A percentile compares a stretch with the other conserved stretches of the same genome.
phyloP scores from a whole-genome alignment of 2,797 vertebrate genomes.

The Dendrocincla tyrannina region DNA sequence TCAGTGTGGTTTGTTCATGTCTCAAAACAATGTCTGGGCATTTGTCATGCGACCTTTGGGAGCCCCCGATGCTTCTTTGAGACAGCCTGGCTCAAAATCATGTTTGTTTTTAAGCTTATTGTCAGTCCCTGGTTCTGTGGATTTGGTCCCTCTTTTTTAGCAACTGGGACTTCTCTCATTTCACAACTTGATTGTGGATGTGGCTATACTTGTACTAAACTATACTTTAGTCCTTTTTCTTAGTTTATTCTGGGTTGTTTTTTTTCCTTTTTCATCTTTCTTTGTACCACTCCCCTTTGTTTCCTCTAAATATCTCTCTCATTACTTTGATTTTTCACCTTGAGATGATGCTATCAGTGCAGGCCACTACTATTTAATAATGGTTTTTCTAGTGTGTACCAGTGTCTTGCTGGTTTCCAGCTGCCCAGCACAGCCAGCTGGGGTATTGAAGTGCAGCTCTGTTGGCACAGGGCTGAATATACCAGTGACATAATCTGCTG shows the following conservation, averaged over 20 bases:
- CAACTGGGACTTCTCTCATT: background rate
- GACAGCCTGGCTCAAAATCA: background rate
- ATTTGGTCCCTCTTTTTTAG: background rate
- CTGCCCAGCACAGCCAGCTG: constrained; percentile 28
- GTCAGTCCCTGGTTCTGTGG: background rate
- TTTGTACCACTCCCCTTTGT: background rate
- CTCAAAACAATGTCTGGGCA: background rate
- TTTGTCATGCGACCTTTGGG: constrained; percentile 11
- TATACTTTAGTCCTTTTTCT: background rate
- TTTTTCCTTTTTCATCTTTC: background rate
- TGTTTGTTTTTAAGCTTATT: background rate
- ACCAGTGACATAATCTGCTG: constrained; percentile 7
- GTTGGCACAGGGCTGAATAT: background rate
- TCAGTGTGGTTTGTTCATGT: background rate
- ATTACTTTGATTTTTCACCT: background rate
- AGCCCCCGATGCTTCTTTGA: background rate
- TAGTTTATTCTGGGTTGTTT: background rate
- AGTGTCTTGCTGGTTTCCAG: background rate
- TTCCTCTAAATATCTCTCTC: background rate
- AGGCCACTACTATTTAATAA: background rate
- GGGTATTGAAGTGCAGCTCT: background rate
- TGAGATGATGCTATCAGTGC: background rate
- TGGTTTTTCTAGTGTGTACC: background rate
- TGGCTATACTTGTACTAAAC: background rate
- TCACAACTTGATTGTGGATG: background rate